phyloP scores from a whole-genome alignment of 2,888 invertebrate species.

The Thelaira solivaga region DNA sequence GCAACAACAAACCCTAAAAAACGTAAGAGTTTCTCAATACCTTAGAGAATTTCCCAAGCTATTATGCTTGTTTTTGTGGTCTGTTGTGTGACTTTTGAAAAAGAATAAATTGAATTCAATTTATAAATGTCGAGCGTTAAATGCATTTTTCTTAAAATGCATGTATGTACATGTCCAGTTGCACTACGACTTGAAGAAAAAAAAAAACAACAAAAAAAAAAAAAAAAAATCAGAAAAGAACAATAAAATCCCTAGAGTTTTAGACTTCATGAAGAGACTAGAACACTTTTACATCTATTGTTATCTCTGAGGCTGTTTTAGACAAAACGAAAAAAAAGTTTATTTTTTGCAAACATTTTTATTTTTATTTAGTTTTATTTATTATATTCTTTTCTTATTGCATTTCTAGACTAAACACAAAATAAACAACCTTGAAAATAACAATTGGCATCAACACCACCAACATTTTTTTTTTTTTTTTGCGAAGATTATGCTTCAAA shows the following conservation, averaged over 20 bases:
- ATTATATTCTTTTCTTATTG: slow-evolving; percentile 3
- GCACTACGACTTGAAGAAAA: neutral
- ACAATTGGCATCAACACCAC: slow-evolving; percentile 64
- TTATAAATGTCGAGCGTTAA: slow-evolving; percentile 74
- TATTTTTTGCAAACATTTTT: slow-evolving; percentile 9
- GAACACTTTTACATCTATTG: slow-evolving; percentile 57
- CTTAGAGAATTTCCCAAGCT: slow-evolving; percentile 59
- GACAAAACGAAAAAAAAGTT: slow-evolving; percentile 29
- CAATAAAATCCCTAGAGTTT: slow-evolving; percentile 59
- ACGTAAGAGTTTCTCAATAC: slow-evolving; percentile 52
- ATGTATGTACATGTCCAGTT: slow-evolving; percentile 48
- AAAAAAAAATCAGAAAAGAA: slow-evolving; percentile 21
- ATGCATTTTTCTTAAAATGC: slow-evolving; percentile 60
- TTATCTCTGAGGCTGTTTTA: slow-evolving; percentile 44
- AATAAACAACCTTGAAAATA: slow-evolving; percentile 65
- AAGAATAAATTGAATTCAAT: slow-evolving; percentile 76
- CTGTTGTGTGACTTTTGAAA: slow-evolving; percentile 57
- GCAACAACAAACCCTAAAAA: slow-evolving; percentile 33
- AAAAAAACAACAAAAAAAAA: neutral
- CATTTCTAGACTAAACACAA: slow-evolving; percentile 34
- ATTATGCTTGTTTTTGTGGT: slow-evolving; percentile 46
- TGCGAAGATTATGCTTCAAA: slow-evolving; percentile 48
- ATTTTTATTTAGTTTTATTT: neutral
- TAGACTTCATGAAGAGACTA: slow-evolving; percentile 46
- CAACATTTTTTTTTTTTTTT: slow-evolving; percentile 45